These are phyloP conservation scores for Dynastes tityus DNA, from an alignment of 2,888 invertebrate species.

Conservation along the genomic window DNA sequence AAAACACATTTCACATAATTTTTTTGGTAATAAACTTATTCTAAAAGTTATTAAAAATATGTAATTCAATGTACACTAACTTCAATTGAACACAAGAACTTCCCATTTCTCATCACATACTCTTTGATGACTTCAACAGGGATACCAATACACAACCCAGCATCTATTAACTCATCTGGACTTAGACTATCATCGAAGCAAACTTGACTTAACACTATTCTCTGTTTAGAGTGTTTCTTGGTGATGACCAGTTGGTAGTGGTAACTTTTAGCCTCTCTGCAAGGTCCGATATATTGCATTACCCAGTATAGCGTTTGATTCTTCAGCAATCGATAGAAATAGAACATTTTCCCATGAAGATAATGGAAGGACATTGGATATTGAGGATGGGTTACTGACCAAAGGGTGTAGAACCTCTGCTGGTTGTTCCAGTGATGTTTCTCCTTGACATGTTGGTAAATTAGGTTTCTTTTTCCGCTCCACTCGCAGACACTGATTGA, in stretches of 20 bases:
- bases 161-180: slow-evolving; percentile 6
- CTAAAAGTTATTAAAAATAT: not conserved
- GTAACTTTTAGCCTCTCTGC: not conserved
- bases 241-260: not conserved
- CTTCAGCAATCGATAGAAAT: slow-evolving; percentile 22
- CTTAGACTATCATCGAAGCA: not conserved
- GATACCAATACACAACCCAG: slow-evolving; percentile 19
- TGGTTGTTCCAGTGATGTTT: slow-evolving; percentile 13
- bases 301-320: not conserved
- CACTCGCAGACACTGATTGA: not conserved
- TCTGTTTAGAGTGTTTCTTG: slow-evolving; percentile 1
- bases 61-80: not conserved
- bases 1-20: too few species aligned
- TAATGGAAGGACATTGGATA: slow-evolving; percentile 24
- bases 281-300: slow-evolving; percentile 1
- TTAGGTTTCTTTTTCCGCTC: not conserved
- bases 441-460: not conserved
- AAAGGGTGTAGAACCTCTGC: not conserved
- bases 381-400: not conserved
- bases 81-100: slow-evolving; percentile 19
- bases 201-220: not conserved
- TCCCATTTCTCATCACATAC: not conserved
- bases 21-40: not conserved
- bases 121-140: not conserved
- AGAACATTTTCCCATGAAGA: slow-evolving; percentile 10